Conservation (phyloP, 2,888 invertebrate species). For the Xanthia icteritia region DNA sequence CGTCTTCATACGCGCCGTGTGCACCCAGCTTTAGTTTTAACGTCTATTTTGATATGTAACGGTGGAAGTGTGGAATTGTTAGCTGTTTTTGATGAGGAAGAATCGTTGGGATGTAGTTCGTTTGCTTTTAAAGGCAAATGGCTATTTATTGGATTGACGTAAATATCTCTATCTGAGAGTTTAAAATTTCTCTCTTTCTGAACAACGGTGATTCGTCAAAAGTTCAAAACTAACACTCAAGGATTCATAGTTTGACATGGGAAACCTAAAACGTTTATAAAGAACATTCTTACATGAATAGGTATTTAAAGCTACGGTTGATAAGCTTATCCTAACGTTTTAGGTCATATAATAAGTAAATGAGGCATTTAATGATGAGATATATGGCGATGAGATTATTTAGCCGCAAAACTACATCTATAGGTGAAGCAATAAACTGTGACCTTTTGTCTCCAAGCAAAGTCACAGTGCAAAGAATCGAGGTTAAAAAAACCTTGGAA, state of each 20-base stretch:
- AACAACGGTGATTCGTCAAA: not conserved
- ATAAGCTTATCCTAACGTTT: not conserved
- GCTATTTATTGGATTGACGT: not conserved
- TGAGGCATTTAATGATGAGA: not conserved
- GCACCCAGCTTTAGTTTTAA: conserved; percentile 68
- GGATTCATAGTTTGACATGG: not conserved
- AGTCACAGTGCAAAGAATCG: not conserved
- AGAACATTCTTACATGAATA: not conserved
- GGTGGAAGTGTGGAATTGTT: conserved; percentile 22
- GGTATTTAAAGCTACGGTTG: not conserved
- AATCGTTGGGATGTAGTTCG: not conserved
- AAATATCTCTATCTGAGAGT: not conserved
- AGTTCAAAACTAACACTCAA: not conserved
- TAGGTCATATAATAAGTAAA: no score
- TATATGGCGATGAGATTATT: no score
- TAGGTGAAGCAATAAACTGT: not conserved
- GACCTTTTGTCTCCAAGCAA: not conserved
- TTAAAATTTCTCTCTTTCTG: no score
- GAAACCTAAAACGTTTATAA: no score
- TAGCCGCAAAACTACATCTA: not conserved
- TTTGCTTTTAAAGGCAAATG: not conserved
- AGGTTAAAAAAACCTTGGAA: not conserved
- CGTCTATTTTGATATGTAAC: conserved; percentile 59
- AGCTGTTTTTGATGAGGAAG: conserved; percentile 20
- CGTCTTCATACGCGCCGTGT: conserved; percentile 81